phyloP scores from a whole-genome alignment of 1,140 invertebrate species.

The Theocolax elegans region DNA sequence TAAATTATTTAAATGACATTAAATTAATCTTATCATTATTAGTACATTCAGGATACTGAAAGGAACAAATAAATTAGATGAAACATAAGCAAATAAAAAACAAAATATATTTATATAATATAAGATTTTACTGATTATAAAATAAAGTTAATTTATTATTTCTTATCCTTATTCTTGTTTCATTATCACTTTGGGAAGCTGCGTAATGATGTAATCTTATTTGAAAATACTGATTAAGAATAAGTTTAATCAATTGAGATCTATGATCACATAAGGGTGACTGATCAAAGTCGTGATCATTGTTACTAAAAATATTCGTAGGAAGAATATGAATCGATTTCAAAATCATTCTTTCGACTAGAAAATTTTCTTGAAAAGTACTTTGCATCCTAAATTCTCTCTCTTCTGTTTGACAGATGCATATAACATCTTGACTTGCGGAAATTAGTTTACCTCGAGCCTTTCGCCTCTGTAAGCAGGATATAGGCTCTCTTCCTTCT shows the following conservation, averaged over 20 bases:
- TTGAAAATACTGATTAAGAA: slow-evolving; percentile 17
- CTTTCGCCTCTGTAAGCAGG: not conserved
- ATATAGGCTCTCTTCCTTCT: not conserved
- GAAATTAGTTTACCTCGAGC: not conserved
- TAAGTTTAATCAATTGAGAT: not conserved
- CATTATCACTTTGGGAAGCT: no score
- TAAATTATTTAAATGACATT: no score
- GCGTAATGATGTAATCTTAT: not conserved
- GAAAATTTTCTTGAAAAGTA: not conserved
- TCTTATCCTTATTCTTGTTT: not conserved
- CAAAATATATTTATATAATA: no score
- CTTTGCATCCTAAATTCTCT: not conserved
- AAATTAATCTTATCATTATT: no score
- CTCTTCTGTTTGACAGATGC: not conserved
- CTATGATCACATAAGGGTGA: not conserved
- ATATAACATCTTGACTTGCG: not conserved
- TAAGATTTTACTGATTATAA: slow-evolving; percentile 19
- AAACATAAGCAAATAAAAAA: no score
- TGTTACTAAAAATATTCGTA: not conserved
- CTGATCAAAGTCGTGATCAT: not conserved
- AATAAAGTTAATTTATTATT: slow-evolving; percentile 13
- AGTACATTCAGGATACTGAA: no score
- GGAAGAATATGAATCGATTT: not conserved
- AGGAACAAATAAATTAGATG: no score
- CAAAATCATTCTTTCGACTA: not conserved